These are phyloP conservation scores for Tetragnatha montana DNA, from an alignment of 2,888 invertebrate genomes.

Conservation along the genomic window DNA sequence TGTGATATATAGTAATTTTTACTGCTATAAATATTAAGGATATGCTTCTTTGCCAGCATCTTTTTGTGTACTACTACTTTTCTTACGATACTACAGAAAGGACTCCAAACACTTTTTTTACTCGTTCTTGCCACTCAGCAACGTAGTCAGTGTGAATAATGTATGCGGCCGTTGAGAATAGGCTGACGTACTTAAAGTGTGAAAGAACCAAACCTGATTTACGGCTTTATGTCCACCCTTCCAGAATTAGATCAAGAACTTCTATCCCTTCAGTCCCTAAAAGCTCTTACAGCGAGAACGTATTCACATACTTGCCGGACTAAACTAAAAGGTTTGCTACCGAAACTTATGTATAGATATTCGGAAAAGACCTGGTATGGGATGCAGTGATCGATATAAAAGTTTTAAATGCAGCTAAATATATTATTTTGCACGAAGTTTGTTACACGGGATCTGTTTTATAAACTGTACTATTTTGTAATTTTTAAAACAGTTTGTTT, in stretches of 20 bases:
- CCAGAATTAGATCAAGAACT: background rate
- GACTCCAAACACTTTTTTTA: background rate
- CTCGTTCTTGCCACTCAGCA: background rate
- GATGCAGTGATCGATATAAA: too few relatives aligned
- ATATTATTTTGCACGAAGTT: too few relatives aligned
- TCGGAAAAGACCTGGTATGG: too few relatives aligned
- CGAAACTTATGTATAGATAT: background rate
- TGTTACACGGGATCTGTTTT: too few relatives aligned
- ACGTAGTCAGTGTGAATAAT: background rate
- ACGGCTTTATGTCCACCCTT: background rate
- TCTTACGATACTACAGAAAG: background rate
- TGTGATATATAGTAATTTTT: too few relatives aligned
- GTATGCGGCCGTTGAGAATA: background rate
- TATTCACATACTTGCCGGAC: background rate
- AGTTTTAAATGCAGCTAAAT: too few relatives aligned
- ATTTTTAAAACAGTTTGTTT: too few relatives aligned
- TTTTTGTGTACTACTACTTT: too few relatives aligned
- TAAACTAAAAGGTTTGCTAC: background rate
- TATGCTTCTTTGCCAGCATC: too few relatives aligned
- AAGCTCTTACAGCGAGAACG: background rate
- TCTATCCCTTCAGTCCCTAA: background rate
- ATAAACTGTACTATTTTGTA: too few relatives aligned
- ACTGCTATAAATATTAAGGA: too few relatives aligned
- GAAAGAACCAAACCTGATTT: background rate
- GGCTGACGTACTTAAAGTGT: background rate